Evolutionary conservation across 2,797 vertebrate species (phyloP).

Genomic region (Capromys pilorides): DNA sequence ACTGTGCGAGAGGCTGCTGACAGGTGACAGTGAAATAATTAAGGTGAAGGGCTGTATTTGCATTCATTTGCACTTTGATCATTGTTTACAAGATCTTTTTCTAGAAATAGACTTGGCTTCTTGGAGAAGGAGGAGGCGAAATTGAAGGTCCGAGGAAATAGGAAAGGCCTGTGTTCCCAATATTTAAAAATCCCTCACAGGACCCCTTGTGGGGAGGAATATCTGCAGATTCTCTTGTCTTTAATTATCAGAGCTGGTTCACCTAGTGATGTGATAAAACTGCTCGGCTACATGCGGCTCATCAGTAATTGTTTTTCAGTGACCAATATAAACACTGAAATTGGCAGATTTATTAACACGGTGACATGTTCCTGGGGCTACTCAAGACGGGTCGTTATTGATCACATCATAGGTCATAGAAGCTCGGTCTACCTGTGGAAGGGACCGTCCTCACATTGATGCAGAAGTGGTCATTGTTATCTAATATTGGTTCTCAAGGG

Average conservation of each 20-base stretch:
- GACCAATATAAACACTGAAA: neutral
- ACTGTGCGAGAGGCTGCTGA: slow-evolving; percentile 83
- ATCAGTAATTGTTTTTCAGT: slow-evolving; percentile 65
- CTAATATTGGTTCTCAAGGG: neutral
- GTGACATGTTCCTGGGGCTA: rapidly evolving
- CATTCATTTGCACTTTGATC: slow-evolving; percentile 87
- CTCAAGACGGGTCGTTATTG: rapidly evolving
- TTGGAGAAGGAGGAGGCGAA: slow-evolving; percentile 73
- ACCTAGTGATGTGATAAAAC: slow-evolving; percentile 54
- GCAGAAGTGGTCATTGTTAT: rapidly evolving
- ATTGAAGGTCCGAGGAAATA: slow-evolving; percentile 81
- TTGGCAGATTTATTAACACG: neutral
- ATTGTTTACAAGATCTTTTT: slow-evolving; percentile 81
- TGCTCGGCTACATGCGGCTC: neutral
- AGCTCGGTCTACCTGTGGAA: rapidly evolving
- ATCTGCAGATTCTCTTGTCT: slow-evolving; percentile 75
- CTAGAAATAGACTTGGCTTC: slow-evolving; percentile 78
- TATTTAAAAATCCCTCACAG: slow-evolving; percentile 78
- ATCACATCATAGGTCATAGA: rapidly evolving
- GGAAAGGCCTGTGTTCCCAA: slow-evolving; percentile 81
- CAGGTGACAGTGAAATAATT: slow-evolving; percentile 85
- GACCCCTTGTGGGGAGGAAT: slow-evolving; percentile 72
- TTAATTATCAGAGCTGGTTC: slow-evolving; percentile 72
- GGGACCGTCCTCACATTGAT: rapidly evolving
- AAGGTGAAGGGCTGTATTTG: slow-evolving; percentile 84